Evolutionary conservation across 2,113 vertebrate species (phyloP).

Genomic region (Probosciger aterrimus): DNA sequence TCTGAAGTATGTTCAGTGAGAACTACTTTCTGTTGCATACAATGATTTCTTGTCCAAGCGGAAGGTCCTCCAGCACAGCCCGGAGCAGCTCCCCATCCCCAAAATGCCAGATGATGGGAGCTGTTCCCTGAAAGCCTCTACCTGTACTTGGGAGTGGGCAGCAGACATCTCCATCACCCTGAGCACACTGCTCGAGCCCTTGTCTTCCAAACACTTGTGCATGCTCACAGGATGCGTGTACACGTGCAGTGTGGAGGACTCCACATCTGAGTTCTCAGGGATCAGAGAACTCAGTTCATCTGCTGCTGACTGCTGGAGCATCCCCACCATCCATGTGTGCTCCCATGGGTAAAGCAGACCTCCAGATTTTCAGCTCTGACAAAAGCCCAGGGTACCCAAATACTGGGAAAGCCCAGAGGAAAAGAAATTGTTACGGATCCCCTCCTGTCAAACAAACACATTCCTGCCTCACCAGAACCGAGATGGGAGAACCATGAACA

Average conservation of each 20-base stretch:
- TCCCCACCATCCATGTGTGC: accelerated
- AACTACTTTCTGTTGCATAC: not conserved
- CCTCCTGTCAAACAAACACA: accelerated
- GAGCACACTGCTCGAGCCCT: not conserved
- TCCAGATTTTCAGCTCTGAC: not conserved
- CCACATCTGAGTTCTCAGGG: accelerated
- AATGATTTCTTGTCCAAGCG: not conserved
- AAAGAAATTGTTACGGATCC: not conserved
- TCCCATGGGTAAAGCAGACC: accelerated
- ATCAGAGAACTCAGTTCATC: not conserved
- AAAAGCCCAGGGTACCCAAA: accelerated
- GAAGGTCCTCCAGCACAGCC: not conserved
- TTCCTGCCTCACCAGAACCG: not conserved
- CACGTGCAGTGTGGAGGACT: accelerated
- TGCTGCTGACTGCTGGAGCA: accelerated
- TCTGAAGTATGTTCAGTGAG: not conserved
- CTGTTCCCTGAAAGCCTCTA: not conserved
- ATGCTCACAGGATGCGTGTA: accelerated
- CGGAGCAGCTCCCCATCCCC: not conserved
- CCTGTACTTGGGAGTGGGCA: accelerated
- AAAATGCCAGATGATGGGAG: not conserved
- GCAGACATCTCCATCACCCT: not conserved
- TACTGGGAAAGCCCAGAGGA: not conserved
- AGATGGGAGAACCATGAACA: accelerated
- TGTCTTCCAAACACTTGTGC: not conserved